Evolutionary conservation across 2,113 vertebrate species (phyloP), one percentile per base, ranked within the genome.

Genomic region (Cottus gobio): DNA sequence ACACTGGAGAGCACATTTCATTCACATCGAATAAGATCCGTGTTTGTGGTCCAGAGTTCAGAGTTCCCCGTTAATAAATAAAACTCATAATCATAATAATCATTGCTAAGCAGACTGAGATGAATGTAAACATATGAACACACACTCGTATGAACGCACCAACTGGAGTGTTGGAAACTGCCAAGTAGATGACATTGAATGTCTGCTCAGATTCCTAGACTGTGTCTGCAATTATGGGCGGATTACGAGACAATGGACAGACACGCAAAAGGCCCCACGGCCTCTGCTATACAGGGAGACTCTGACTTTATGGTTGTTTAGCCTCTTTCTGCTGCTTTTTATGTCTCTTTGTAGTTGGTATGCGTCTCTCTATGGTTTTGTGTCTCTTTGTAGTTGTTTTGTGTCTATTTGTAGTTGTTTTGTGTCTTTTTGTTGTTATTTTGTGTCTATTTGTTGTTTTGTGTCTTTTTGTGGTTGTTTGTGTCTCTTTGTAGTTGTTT

Each of bases 31-130:
- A 83, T 71, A 66, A 79, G 37, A 42, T 22, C 20, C 16, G 54
- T 86, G 75, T 81, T 87, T 87, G 85, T 30, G 88, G 87, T 85
- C 24, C 7, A 11, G 28, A 65, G 69, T 12, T 37, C 58, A 78
- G 74, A 79, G 34, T 22, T 72, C 54, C 71, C 34, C 7, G 30
- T 67, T 71, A 72, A 82, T 73, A 85, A 86, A 84, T 67, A 72
- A 75, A 80, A 74, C 70, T 63, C 44, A 82, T 70, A 10, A 66
- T 77, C 61, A 56, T 5, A 30, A 46, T 28, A 34, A 31, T 67
- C n/a, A 12, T 1, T 34, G 52, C 66, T 54, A 50, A 77, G 71
- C 71, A 82, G 75, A 69, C 65, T 57, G 42, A 12, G 67, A 84
- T 52, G 58, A 31, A 82, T 37, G 7, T 54, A 52, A 77, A 66